Evolutionary conservation across 2,888 invertebrate genomes (phyloP), one percentile per base, ranked within the genome.

Genomic region (Drosophila testacea): DNA sequence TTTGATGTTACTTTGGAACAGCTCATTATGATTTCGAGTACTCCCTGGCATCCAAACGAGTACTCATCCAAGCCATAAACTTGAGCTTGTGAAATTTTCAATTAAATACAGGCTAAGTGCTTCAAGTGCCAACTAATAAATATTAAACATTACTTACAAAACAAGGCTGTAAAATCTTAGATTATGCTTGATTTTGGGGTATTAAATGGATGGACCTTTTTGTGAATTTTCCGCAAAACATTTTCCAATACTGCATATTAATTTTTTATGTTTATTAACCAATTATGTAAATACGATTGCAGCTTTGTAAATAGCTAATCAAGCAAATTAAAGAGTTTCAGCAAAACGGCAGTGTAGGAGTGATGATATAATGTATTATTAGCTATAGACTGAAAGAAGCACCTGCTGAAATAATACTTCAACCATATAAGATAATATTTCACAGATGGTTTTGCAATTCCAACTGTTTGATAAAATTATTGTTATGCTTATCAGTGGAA

Each of bases 91-190:
- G 68, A 69, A 71, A 63, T 73, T 77, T 78, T 57, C 69, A 77
- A 81, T 81, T 71, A 77, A 83, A 73, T 79, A 30, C 10, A 5
- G 11, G 6, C 11, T 32, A 76, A 80, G 75, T 62, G 52, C 62
- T 71, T 38, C 9, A 48, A 73, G 52, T 52, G 52, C 38, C 38
- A 27, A 52, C 39, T 16, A 38, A 57, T 39, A 34, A 11, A 41
- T 30, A 57, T 10, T n/a, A 10, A 34, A 41, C 16, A 22, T 47
- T 28, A 51, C 32, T 56, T 34, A 34, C 34, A 34, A 34, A 34
- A 6, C 47, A 48, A 22, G 32, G 30, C 30, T 32, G 13, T 47
- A 32, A 47, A 47, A 13, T 28, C 11, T n/a, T 28, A 44, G 28
- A 42, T 22, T 16, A n/a, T 28, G 28, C 6, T 9, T 11, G 11